Conservation (phyloP, 2,888 invertebrate species). For the Norana najaformis region DNA sequence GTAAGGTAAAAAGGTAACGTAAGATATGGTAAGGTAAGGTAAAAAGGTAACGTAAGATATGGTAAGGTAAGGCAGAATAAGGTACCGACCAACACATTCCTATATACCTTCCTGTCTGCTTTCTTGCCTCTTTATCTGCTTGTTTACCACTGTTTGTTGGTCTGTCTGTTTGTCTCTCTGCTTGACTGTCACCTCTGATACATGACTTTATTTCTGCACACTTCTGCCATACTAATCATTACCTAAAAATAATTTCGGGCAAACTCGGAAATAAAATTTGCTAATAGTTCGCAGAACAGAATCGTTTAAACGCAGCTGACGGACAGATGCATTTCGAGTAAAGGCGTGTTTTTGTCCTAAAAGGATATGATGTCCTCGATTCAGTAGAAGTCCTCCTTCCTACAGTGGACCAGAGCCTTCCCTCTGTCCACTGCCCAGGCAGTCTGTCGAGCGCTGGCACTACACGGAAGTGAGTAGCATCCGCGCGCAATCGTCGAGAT, state of each 20-base stretch:
- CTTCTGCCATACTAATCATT: not conserved
- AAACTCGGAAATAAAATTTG: not conserved
- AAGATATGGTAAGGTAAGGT: too few species aligned
- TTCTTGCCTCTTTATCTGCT: too few species aligned
- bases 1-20: too few species aligned
- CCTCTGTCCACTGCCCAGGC: not conserved
- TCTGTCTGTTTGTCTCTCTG: too few species aligned
- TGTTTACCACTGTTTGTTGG: too few species aligned
- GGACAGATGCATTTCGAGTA: not conserved
- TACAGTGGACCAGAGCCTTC: not conserved
- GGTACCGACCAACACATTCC: too few species aligned
- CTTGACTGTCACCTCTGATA: too few species aligned
- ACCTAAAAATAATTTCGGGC: not conserved
- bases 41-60: too few species aligned
- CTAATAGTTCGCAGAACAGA: too few species aligned
- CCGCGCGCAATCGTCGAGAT: not conserved
- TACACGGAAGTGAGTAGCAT: not conserved
- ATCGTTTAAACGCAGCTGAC: not conserved
- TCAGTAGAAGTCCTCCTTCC: not conserved
- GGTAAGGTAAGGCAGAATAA: too few species aligned
- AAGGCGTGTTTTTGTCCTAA: not conserved
- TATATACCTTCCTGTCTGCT: too few species aligned
- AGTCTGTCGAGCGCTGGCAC: not conserved
- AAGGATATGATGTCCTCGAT: not conserved
- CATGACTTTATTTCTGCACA: too few species aligned